Evolutionary conservation across 2,888 invertebrate species (phyloP), one percentile per base, ranked within the genome.

Genomic region (Seira ritae): DNA sequence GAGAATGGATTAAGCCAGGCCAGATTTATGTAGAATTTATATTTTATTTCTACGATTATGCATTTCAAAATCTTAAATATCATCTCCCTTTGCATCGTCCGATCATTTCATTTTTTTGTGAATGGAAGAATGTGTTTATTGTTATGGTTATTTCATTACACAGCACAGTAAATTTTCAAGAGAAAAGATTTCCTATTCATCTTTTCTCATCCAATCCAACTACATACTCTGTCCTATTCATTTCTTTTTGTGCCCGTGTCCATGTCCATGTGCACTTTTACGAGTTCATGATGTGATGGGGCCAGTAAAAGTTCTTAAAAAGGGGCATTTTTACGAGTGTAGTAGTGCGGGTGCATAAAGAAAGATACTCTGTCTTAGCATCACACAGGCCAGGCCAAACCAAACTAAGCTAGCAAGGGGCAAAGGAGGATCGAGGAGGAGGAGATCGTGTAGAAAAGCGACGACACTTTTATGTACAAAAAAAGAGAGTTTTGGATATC

Each of bases 391-490:
- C 8, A 31, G 3, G 2, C 31, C 31, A 31, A 4, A 8, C 31
- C 31, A 31, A 31, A 8, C 31, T 31, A 4, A 8, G 31, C 31
- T n/a, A 31, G 8, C 8, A 31, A 31, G 31, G 31, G 31, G 31
- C 31, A n/a, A 15, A 50, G 12, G 50, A 50, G n/a, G n/a, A n/a
- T n/a, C n/a, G n/a, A n/a, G 17, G 15, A 50, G 50, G 50, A 62
- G 62, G 62, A 62, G 62, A 62, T 50, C 50, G n/a, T 20, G 62
- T 4, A 62, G 67, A 81, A 66, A 50, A 81, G 55, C 70, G 75
- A 75, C 80, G 75, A 80, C 80, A 80, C 69, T 75, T 81, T 75
- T 74, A 79, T 72, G 67, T 50, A 70, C 71, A n/a, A 20, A 50
- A 50, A 50, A 62, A 10, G 31, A 31, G 31, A 60, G 60, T n/a